phyloP scores from a whole-genome alignment of 2,888 invertebrate genomes.

The Thera obeliscata region DNA sequence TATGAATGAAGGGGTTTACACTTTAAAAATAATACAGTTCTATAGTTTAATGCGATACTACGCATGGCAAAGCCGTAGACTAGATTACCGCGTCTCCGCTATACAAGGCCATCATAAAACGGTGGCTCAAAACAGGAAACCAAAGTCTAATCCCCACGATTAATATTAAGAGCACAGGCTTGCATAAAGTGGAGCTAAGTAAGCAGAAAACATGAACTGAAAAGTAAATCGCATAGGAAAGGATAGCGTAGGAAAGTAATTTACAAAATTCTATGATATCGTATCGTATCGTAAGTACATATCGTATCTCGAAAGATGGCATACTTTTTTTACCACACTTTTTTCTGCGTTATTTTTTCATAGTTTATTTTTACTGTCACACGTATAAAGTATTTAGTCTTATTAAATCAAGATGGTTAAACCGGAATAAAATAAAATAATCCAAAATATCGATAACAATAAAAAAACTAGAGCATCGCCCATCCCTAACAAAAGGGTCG shows the following conservation, averaged over 20 bases:
- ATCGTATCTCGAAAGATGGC: too few species aligned
- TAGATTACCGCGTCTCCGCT: neutral
- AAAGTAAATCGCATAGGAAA: neutral
- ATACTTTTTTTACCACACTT: too few species aligned
- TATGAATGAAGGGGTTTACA: too few species aligned
- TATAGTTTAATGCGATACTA: too few species aligned
- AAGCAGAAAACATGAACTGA: constrained; percentile 20
- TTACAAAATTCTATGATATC: too few species aligned
- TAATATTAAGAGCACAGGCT: constrained; percentile 27
- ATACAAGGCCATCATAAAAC: neutral
- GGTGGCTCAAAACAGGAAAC: neutral
- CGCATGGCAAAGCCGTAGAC: too few species aligned
- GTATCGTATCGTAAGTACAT: too few species aligned
- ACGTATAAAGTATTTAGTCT: too few species aligned
- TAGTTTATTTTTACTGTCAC: too few species aligned
- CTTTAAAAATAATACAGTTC: too few species aligned
- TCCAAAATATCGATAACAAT: constrained; percentile 24
- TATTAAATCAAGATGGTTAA: too few species aligned
- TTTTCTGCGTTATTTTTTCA: too few species aligned
- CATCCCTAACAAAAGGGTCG: constrained; percentile 75
- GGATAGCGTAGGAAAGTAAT: neutral
- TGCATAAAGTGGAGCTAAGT: constrained; percentile 30
- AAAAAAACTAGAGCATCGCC: constrained; percentile 45
- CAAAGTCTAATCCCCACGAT: constrained; percentile 16
- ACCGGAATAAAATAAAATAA: neutral